Evolutionary conservation across 92 coral and sea anemone genomes (phyloP), one percentile per base, ranked within the genome.

Genomic region (Porites cylindrica): DNA sequence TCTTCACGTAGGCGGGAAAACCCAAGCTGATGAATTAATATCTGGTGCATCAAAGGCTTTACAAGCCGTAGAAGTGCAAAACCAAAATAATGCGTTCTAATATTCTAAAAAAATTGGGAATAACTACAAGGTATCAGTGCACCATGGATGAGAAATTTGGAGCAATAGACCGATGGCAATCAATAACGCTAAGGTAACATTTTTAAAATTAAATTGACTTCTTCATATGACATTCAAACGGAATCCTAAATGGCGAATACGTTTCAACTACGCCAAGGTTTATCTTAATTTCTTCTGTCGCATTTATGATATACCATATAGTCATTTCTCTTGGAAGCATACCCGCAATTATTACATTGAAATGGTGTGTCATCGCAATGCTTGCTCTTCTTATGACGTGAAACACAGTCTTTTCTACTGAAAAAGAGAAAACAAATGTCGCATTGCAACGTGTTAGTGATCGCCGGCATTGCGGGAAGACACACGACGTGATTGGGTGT

Each of bases 271-370:
- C 14, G 13, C 19, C 20, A 11, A 62, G 23, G 16, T 14, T 14
- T 20, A 13, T 72, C 51, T 9, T 51, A 21, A 21, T 23, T 23
- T 50, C 60, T 16, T 14, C 51, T 24, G 18, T 73, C 51, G 12
- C 75, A 64, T 21, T 51, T 32, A 10, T 66, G 75, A 14, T 1
- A 4, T 29, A 7, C 1, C 7, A 82, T 68, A 1, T 10, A 1
- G 71, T 58, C 86, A 2, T 51, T n/a, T 58, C 86, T 82, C 38
- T 82, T 69, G 29, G 78, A 4, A n/a, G 86, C 56, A 59, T 14
- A 32, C 10, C 78, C 86, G 70, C 86, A 72, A n/a, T 2, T 50
- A 20, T 58, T 26, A 21, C 86, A 82, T 2, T 71, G 79, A 69
- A 71, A 72, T 43, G 86, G 86, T 70, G 10, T 82, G 24, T 24